Conservation (phyloP, 2,797 vertebrate genomes). For the Acanthiza pusilla region DNA sequence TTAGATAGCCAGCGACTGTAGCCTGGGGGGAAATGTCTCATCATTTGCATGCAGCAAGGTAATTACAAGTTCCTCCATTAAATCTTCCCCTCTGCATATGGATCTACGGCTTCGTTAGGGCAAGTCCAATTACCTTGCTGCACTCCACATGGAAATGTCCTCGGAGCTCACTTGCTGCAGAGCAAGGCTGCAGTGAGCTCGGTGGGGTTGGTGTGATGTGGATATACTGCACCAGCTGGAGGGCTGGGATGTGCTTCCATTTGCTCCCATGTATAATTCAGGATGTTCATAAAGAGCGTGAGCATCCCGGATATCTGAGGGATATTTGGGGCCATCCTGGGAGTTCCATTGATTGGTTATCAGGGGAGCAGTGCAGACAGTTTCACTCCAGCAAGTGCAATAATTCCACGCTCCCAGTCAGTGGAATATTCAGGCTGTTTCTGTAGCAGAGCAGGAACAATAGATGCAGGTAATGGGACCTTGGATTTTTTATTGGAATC, state of each 20-base stretch:
- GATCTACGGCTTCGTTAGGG: conserved; percentile 14
- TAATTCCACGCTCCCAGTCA: background rate
- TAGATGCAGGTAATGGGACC: background rate
- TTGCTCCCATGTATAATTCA: conserved; percentile 41
- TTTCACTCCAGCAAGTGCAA: background rate
- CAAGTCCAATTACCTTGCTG: conserved; percentile 12
- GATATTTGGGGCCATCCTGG: background rate
- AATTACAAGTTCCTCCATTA: conserved; percentile 43
- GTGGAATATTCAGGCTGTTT: background rate
- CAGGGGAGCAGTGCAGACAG: background rate
- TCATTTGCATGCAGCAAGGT: conserved; percentile 49
- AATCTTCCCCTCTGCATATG: conserved; percentile 10
- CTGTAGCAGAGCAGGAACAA: background rate
- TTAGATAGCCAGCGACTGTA: conserved; percentile 23
- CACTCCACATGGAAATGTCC: background rate
- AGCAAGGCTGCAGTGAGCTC: background rate
- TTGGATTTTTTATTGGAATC: background rate
- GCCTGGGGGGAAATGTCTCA: background rate
- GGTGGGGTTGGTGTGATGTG: background rate
- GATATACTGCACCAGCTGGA: background rate
- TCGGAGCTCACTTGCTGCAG: background rate
- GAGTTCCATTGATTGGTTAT: conserved; percentile 9
- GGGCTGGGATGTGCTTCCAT: background rate
- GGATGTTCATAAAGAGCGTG: background rate
- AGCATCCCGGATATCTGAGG: background rate